Evolutionary conservation across 2,797 vertebrate genomes (phyloP).

Genomic region (Coendou prehensilis): DNA sequence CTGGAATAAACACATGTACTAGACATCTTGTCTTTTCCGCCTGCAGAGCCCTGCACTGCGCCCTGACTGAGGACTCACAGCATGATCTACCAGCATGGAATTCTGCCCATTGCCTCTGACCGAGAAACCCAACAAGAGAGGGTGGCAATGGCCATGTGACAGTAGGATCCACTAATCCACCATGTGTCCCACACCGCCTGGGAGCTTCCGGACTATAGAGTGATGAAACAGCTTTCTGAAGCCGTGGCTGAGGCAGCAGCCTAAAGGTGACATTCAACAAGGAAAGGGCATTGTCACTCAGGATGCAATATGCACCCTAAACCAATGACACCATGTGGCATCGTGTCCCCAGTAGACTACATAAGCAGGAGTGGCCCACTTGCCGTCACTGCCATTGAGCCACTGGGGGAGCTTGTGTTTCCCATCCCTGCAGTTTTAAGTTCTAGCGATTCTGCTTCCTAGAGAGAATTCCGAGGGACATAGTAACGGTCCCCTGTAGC

Average conservation of each 20-base stretch:
- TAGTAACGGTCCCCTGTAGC: neutral
- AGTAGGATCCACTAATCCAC: neutral
- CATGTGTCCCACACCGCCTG: neutral
- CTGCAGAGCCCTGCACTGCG: neutral
- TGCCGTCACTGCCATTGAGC: neutral
- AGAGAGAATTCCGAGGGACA: neutral
- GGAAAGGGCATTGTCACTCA: neutral
- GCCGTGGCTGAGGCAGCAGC: neutral
- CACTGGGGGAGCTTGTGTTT: neutral
- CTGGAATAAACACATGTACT: neutral
- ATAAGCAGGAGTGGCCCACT: neutral
- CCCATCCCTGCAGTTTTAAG: neutral
- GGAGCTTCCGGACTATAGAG: slow-evolving; percentile 12
- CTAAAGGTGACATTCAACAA: neutral
- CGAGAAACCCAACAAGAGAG: neutral
- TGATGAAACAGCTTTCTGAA: neutral
- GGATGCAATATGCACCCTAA: neutral
- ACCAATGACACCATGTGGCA: neutral
- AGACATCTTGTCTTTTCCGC: neutral
- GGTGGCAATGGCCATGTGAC: neutral
- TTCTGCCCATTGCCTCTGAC: neutral
- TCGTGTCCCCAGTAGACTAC: neutral
- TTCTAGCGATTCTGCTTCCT: neutral
- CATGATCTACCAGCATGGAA: neutral
- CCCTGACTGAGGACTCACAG: neutral